Conservation (phyloP, 1,140 invertebrate genomes). For the Cydia pomonella region DNA sequence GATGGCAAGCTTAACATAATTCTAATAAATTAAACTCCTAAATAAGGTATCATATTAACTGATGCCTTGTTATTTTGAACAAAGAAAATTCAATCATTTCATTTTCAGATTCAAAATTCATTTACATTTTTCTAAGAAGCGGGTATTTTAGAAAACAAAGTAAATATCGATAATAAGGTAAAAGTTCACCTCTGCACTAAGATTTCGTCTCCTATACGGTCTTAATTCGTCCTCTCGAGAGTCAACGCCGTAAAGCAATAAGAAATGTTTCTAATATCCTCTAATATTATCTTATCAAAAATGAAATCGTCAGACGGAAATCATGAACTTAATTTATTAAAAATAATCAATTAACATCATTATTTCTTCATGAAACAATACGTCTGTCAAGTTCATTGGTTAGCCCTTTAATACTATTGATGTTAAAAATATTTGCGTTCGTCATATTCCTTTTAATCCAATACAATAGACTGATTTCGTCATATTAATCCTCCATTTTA, state of each 20-base stretch:
- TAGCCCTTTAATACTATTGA: neutral
- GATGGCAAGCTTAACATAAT: too few species aligned
- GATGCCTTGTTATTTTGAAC: too few species aligned
- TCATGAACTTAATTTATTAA: neutral
- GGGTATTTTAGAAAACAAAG: too few species aligned
- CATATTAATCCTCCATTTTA: neutral
- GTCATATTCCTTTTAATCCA: neutral
- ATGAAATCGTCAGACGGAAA: conserved; percentile 6
- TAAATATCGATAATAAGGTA: too few species aligned
- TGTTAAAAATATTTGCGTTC: neutral
- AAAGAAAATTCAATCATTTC: too few species aligned
- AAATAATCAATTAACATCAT: neutral
- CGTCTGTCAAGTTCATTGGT: neutral
- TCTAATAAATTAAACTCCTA: too few species aligned
- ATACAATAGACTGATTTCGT: neutral
- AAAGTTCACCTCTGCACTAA: too few species aligned
- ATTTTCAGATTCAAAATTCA: too few species aligned
- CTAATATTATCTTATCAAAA: neutral
- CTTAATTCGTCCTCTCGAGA: too few species aligned
- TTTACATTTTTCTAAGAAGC: too few species aligned
- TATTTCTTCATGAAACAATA: neutral
- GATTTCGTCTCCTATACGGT: too few species aligned
- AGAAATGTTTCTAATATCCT: neutral
- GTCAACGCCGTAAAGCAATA: neutral
- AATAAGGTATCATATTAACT: too few species aligned